phyloP scores from a whole-genome alignment of 2,113 vertebrate species.

The Leucopsar rothschildi region DNA sequence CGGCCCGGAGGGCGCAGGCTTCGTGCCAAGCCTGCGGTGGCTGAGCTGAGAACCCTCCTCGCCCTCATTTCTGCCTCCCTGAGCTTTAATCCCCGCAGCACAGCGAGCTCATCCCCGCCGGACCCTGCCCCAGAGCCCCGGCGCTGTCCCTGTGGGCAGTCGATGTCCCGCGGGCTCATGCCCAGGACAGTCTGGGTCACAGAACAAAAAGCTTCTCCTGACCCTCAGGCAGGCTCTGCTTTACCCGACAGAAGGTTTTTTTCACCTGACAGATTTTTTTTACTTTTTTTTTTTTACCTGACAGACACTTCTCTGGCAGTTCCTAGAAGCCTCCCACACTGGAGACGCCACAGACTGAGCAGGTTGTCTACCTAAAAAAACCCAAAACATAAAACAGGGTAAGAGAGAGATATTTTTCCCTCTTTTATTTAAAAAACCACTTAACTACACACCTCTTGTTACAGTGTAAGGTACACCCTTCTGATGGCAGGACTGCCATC shows the following conservation, averaged over 20 bases:
- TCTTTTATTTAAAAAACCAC: no score
- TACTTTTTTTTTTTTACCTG: background rate
- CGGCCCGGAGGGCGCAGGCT: background rate
- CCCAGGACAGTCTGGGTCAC: background rate
- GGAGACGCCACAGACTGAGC: background rate
- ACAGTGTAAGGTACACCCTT: background rate
- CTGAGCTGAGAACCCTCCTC: background rate
- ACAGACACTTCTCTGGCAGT: background rate
- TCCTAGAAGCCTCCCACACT: background rate
- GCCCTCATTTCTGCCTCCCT: accelerated
- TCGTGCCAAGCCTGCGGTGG: background rate
- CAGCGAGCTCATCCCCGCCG: background rate
- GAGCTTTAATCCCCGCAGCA: background rate
- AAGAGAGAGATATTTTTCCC: accelerated
- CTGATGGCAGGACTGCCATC: background rate
- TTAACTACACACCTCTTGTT: background rate
- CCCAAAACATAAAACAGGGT: background rate
- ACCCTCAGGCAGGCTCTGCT: background rate
- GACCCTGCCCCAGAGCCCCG: accelerated
- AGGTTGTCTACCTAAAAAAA: background rate
- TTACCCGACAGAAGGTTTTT: background rate
- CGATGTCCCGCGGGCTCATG: background rate
- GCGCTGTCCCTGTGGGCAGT: background rate
- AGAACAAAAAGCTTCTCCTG: background rate
- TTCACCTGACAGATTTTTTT: background rate